Conservation (phyloP, 2,113 vertebrate species). For the Bos javanicus region DNA sequence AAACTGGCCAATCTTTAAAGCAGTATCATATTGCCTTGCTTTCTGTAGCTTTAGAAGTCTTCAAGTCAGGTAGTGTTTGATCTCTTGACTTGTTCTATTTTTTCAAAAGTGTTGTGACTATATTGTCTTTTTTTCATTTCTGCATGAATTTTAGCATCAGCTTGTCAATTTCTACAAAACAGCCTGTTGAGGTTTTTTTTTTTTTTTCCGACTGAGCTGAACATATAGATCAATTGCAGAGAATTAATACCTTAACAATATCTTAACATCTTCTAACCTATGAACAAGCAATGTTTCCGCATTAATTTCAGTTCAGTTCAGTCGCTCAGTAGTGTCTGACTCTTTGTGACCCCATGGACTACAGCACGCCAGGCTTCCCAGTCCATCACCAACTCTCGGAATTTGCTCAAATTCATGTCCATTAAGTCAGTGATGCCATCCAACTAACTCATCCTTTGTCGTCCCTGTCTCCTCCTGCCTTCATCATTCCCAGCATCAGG, state of each 20-base stretch:
- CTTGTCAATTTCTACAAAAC: neutral
- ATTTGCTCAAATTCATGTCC: neutral
- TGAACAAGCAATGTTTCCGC: neutral
- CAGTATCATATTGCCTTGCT: neutral
- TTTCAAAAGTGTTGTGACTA: neutral
- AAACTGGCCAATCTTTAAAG: neutral
- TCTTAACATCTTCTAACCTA: neutral
- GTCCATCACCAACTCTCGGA: neutral
- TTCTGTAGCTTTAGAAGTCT: neutral
- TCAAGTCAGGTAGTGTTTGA: neutral
- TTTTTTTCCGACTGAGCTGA: neutral
- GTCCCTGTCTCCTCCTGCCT: neutral
- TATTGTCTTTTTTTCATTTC: neutral
- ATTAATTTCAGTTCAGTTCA: neutral
- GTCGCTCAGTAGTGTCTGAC: neutral
- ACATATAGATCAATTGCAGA: neutral
- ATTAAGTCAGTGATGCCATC: neutral
- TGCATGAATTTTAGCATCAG: neutral
- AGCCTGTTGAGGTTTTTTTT: neutral
- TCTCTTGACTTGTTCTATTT: neutral
- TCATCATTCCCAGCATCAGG: neutral
- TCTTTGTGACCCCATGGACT: neutral
- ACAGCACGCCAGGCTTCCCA: neutral
- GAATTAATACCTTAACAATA: neutral
- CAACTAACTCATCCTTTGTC: neutral